phyloP scores from a whole-genome alignment of 2,113 vertebrate genomes.

The Phyllostomus hastatus region DNA sequence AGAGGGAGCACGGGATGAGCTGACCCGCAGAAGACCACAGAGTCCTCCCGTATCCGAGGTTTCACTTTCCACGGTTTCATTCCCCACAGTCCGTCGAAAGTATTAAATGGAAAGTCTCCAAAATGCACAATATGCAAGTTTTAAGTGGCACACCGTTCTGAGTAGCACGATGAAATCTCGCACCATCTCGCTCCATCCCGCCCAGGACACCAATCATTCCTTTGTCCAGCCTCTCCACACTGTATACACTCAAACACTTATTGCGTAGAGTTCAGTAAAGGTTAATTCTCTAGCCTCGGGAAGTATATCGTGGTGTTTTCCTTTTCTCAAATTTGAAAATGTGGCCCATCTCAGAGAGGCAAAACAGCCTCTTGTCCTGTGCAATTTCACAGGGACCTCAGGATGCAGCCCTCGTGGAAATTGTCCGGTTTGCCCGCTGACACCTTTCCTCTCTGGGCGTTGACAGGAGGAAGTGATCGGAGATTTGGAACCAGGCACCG shows the following conservation, averaged over 20 bases:
- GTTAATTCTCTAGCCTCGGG: background rate
- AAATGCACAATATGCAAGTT: background rate
- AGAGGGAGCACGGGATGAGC: background rate
- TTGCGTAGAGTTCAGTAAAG: background rate
- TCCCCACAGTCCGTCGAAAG: background rate
- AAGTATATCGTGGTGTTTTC: conserved; percentile 52
- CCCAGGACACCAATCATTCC: too few relatives aligned
- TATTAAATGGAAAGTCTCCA: background rate
- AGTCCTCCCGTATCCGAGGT: background rate
- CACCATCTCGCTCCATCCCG: background rate
- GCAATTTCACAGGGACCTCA: background rate
- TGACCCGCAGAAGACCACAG: background rate
- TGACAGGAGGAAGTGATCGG: conserved; percentile 88
- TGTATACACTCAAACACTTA: too few relatives aligned
- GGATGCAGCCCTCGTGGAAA: background rate
- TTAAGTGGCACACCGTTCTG: background rate
- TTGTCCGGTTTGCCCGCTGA: background rate
- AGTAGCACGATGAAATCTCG: background rate
- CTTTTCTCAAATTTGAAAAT: conserved; percentile 46
- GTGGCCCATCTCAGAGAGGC: background rate
- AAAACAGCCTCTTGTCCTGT: background rate
- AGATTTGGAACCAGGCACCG: conserved; percentile 87
- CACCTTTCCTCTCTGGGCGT: conserved; percentile 50
- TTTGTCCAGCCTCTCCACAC: background rate
- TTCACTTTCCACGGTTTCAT: background rate